Evolutionary conservation across 2,797 vertebrate species (phyloP).

Genomic region (Sebastes oblongus): DNA sequence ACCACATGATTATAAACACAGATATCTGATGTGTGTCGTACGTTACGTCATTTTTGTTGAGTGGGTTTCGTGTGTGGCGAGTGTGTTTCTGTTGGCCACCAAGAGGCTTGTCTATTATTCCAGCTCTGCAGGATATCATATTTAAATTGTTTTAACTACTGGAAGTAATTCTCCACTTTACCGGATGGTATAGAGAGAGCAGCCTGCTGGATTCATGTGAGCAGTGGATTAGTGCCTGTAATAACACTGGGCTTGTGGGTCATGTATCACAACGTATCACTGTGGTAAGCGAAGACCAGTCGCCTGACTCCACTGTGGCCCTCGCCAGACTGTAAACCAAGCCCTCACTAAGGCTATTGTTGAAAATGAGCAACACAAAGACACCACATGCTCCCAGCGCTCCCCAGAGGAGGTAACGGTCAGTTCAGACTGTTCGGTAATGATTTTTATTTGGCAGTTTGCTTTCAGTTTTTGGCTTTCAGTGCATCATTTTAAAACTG

Average conservation of each 20-base stretch:
- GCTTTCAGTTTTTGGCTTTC: background rate
- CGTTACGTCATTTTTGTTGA: background rate
- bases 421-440: background rate
- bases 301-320: slow-evolving; percentile 38
- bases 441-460: background rate
- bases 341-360: slow-evolving; percentile 67
- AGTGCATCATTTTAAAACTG: background rate
- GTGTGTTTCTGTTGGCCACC: slow-evolving; percentile 39
- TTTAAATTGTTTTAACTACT: slow-evolving; percentile 23
- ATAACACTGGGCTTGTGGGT: slow-evolving; percentile 59
- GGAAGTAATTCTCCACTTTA: slow-evolving; percentile 30
- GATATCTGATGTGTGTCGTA: background rate
- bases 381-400: slow-evolving; percentile 48
- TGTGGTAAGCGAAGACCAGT: slow-evolving; percentile 60
- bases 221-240: slow-evolving; percentile 61
- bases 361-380: slow-evolving; percentile 58
- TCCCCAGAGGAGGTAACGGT: slow-evolving; percentile 16
- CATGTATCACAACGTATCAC: slow-evolving; percentile 60
- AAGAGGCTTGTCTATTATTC: slow-evolving; percentile 1
- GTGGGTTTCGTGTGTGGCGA: slow-evolving; percentile 16
- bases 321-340: slow-evolving; percentile 67
- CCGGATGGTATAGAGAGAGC: slow-evolving; percentile 20
- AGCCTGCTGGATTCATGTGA: slow-evolving; percentile 40
- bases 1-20: slow-evolving; percentile 42
- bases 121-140: slow-evolving; percentile 18